Conservation (phyloP, 2,113 vertebrate genomes). For the Cricetomys ansorgei region DNA sequence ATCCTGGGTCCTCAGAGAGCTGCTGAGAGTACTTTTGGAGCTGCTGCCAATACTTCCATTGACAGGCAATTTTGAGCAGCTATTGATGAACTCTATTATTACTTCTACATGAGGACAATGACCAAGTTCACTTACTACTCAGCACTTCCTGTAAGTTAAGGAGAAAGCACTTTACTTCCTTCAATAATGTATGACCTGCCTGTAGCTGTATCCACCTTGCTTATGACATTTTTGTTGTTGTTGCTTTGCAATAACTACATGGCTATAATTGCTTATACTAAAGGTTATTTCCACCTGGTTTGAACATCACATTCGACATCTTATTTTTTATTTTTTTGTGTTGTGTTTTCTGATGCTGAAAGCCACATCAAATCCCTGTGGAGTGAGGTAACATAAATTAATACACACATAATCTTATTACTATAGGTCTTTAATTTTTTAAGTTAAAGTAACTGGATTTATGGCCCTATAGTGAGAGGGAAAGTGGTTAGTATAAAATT, state of each 20-base stretch:
- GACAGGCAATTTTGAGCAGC: not conserved
- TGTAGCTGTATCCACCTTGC: not conserved
- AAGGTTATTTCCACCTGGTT: not conserved
- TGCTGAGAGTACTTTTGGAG: not conserved
- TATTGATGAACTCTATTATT: not conserved
- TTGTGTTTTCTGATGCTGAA: constrained; percentile 16
- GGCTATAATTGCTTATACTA: not conserved
- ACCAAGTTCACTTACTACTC: not conserved
- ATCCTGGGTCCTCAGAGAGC: not conserved
- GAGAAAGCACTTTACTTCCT: not conserved
- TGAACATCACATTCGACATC: not conserved
- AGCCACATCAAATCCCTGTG: constrained; percentile 43
- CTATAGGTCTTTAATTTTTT: not conserved
- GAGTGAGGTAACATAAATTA: constrained; percentile 47
- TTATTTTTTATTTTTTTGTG: constrained; percentile 46
- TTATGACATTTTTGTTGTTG: not conserved
- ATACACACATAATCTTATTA: constrained; percentile 49
- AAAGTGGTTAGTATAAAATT: not conserved
- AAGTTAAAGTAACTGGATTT: constrained; percentile 3
- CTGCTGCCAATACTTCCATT: not conserved
- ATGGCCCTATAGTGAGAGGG: not conserved
- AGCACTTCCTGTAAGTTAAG: not conserved
- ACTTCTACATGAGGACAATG: not conserved
- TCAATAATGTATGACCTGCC: not conserved
- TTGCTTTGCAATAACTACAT: not conserved